Conservation (phyloP, 1,140 invertebrate genomes). For the Popillia japonica region DNA sequence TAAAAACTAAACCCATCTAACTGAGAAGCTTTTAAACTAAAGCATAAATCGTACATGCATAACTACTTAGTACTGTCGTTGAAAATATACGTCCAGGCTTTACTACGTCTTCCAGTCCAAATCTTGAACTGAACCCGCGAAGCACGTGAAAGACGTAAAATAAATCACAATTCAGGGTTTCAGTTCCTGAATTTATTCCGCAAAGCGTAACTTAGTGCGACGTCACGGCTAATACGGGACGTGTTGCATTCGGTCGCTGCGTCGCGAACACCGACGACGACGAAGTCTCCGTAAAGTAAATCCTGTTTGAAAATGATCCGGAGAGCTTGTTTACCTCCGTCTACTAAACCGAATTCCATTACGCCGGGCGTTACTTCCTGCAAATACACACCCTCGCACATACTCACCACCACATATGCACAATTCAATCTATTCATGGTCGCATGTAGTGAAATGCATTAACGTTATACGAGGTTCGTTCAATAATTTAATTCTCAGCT, state of each 20-base stretch:
- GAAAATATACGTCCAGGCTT: not conserved
- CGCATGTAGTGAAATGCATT: too few species aligned
- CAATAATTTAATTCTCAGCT: too few species aligned
- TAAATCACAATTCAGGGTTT: constrained; percentile 10
- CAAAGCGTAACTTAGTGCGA: not conserved
- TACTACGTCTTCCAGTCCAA: not conserved
- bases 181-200: not conserved
- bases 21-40: too few species aligned
- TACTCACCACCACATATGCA: not conserved
- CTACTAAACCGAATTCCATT: constrained; percentile 2
- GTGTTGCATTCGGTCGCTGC: not conserved
- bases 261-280: not conserved
- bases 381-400: not conserved
- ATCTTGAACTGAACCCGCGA: not conserved
- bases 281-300: constrained; percentile 1
- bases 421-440: not conserved
- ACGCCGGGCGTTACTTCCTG: not conserved
- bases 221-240: not conserved
- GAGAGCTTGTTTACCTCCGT: constrained; percentile 5
- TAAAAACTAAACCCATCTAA: too few species aligned
- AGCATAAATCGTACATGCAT: not conserved
- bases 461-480: too few species aligned
- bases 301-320: constrained; percentile 8
- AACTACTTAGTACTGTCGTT: not conserved
- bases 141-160: constrained; percentile 17